These are phyloP conservation scores for Zaprionus gabonicus DNA, from an alignment of 1,140 invertebrate species.

Conservation along the genomic window DNA sequence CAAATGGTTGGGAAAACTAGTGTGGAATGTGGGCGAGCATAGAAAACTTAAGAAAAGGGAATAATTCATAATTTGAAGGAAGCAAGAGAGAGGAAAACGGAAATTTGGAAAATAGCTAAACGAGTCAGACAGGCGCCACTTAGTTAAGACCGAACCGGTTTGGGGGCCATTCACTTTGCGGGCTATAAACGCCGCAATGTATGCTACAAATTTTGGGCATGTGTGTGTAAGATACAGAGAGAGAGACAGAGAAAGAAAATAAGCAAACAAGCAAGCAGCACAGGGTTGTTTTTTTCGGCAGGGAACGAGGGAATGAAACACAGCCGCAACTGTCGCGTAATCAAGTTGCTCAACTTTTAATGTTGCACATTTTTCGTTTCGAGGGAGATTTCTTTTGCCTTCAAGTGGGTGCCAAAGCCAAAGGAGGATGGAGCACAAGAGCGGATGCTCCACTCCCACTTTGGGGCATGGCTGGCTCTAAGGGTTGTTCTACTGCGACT, in stretches of 20 bases:
- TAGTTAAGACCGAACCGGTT: background rate
- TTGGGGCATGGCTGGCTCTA: slow-evolving; percentile 5
- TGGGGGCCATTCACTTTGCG: slow-evolving; percentile 39
- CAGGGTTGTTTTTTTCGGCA: slow-evolving; percentile 33
- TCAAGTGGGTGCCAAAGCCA: slow-evolving; percentile 40
- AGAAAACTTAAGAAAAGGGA: slow-evolving; percentile 47
- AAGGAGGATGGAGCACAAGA: background rate
- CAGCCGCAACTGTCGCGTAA: slow-evolving; percentile 51
- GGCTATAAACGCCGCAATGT: slow-evolving; percentile 49
- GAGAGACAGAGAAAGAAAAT: background rate
- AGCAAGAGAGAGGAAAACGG: background rate
- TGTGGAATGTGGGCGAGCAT: slow-evolving; percentile 4
- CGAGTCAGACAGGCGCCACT: slow-evolving; percentile 54
- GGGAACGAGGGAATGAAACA: slow-evolving; percentile 37
- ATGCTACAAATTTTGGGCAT: slow-evolving; percentile 49
- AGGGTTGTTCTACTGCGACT: slow-evolving; percentile 49
- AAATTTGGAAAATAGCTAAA: slow-evolving; percentile 37
- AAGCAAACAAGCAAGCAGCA: background rate
- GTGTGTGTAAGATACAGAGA: background rate
- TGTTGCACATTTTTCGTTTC: slow-evolving; percentile 54
- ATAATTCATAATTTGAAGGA: slow-evolving; percentile 55
- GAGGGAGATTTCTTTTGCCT: slow-evolving; percentile 5
- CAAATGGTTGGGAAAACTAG: background rate
- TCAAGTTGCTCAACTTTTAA: slow-evolving; percentile 66
- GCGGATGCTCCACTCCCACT: background rate